Conservation (phyloP, 2,888 invertebrate species). For the Dendrolimus houi region DNA sequence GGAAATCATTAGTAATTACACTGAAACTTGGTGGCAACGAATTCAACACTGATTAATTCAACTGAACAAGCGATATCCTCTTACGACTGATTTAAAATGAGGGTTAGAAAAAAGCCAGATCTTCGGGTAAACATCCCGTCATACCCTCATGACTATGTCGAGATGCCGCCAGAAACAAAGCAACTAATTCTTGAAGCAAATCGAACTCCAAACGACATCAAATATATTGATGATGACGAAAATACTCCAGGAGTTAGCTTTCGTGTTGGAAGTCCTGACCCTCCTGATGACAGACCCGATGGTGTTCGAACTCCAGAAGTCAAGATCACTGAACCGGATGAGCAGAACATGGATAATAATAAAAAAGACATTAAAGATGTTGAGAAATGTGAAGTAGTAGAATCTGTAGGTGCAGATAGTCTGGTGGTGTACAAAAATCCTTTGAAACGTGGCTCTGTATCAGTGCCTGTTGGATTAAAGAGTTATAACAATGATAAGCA, state of each 20-base stretch:
- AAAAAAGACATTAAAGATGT: conserved; percentile 13
- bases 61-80: too few relatives aligned
- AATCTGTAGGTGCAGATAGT: conserved; percentile 18
- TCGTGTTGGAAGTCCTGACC: conserved; percentile 1
- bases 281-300: conserved; percentile 9
- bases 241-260: background rate
- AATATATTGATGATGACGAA: conserved; percentile 3
- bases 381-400: conserved; percentile 8
- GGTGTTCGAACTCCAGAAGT: conserved; percentile 53
- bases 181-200: conserved; percentile 31
- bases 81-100: conserved; percentile 27
- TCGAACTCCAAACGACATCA: conserved; percentile 3
- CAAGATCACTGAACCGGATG: conserved; percentile 34
- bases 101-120: conserved; percentile 52
- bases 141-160: conserved; percentile 56
- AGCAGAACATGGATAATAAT: conserved; percentile 5
- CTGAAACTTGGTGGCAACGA: too few relatives aligned
- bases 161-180: conserved; percentile 51
- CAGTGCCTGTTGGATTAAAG: conserved; percentile 78
- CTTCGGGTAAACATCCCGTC: conserved; percentile 49
- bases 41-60: too few relatives aligned
- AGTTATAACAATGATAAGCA: conserved; percentile 52
- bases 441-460: conserved; percentile 78
- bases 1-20: too few relatives aligned
- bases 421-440: conserved; percentile 29